These are phyloP conservation scores for Vultur gryphus DNA, from an alignment of 2,797 vertebrate species.

Conservation along the genomic window DNA sequence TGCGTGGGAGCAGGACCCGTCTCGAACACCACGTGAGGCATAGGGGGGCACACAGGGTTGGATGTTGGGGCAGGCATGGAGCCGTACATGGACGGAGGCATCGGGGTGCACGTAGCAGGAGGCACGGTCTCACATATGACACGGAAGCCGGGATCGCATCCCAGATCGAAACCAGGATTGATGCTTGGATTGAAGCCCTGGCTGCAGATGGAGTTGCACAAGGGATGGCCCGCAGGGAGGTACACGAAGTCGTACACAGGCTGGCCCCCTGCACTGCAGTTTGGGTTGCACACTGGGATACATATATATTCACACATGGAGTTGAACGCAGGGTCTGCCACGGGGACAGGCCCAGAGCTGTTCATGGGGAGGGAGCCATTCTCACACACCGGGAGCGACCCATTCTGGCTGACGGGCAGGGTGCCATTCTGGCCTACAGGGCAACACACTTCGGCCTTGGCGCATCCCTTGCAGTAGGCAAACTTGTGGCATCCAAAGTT, in stretches of 20 bases:
- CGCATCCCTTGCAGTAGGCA: conserved; percentile 52
- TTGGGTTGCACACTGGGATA: conserved; percentile 52
- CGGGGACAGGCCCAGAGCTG: background rate
- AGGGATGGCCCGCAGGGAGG: conserved; percentile 51
- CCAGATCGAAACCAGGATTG: background rate
- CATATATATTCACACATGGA: conserved; percentile 61
- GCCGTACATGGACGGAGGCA: background rate
- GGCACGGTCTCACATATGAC: conserved; percentile 39
- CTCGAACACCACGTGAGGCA: conserved; percentile 34
- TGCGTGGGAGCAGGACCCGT: background rate
- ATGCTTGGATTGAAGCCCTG: conserved; percentile 32
- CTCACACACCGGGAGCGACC: background rate
- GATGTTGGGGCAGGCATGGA: background rate
- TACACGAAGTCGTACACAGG: conserved; percentile 50
- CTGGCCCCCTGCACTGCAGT: conserved; percentile 22
- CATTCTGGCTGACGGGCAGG: background rate
- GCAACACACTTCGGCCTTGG: conserved; percentile 32
- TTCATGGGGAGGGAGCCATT: background rate
- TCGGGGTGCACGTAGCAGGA: background rate
- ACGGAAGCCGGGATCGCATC: conserved; percentile 30
- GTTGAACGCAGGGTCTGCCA: background rate
- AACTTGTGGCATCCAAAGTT: conserved; percentile 57
- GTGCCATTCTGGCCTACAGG: background rate
- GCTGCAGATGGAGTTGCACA: conserved; percentile 53
- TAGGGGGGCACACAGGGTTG: background rate